Evolutionary conservation across 2,113 vertebrate genomes (phyloP).

Genomic region (Hystrix brachyura): DNA sequence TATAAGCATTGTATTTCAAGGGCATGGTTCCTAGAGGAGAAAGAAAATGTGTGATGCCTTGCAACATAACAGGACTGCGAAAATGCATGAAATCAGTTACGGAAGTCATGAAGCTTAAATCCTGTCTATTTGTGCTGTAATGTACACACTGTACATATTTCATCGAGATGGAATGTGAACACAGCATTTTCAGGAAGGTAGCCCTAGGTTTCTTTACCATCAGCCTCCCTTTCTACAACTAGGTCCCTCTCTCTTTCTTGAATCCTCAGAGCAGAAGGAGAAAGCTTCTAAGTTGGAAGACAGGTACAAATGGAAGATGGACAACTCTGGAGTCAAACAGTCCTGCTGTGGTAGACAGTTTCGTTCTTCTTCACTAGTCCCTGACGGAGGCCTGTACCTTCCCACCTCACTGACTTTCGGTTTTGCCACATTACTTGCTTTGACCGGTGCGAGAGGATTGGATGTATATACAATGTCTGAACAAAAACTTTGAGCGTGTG

Average conservation of each 20-base stretch:
- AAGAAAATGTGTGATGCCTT: constrained; percentile 46
- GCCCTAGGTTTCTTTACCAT: background rate
- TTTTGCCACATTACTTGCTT: background rate
- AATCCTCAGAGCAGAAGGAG: background rate
- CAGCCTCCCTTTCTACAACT: background rate
- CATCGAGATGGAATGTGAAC: constrained; percentile 33
- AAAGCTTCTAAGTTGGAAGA: background rate
- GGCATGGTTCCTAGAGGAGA: background rate
- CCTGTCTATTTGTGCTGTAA: background rate
- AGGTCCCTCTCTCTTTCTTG: background rate
- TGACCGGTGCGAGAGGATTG: background rate
- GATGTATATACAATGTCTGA: background rate
- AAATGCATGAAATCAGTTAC: background rate
- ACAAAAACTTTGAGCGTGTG: background rate
- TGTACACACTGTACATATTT: background rate
- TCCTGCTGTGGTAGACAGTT: background rate
- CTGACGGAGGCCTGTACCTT: background rate
- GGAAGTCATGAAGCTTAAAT: background rate
- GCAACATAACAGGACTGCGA: background rate
- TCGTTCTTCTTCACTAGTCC: background rate
- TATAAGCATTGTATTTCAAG: constrained; percentile 33
- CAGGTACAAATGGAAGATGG: background rate
- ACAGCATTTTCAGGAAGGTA: background rate
- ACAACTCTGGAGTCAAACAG: background rate
- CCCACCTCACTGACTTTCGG: background rate